Evolutionary conservation across 2,113 vertebrate genomes (phyloP).

Genomic region (Geococcyx californianus): DNA sequence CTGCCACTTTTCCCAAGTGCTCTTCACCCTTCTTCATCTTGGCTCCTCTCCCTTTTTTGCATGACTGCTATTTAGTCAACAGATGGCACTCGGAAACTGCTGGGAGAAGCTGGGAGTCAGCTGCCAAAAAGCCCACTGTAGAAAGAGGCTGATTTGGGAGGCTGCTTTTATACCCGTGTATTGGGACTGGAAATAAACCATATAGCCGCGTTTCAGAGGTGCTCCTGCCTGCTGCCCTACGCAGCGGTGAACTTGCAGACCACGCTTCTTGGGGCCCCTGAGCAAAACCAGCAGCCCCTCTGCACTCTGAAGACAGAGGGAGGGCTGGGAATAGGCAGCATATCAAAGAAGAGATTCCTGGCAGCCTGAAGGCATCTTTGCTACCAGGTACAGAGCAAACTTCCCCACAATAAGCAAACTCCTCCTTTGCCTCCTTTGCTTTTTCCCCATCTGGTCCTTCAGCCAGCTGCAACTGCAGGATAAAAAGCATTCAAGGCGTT

Average conservation of each 20-base stretch:
- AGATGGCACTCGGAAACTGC: slow-evolving; percentile 57
- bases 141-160: not conserved
- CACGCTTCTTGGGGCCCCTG: not conserved
- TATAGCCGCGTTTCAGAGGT: not conserved
- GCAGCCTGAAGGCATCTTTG: not conserved
- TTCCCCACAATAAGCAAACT: not conserved
- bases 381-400: not conserved
- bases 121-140: not conserved
- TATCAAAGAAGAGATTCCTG: not conserved
- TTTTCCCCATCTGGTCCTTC: not conserved
- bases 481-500: not conserved
- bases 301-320: not conserved
- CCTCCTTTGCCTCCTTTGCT: not conserved
- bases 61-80: not conserved
- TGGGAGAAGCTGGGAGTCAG: not conserved
- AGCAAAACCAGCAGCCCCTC: not conserved
- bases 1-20: not conserved
- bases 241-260: not conserved
- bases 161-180: rapidly evolving
- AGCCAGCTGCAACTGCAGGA: not conserved
- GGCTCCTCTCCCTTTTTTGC: slow-evolving; percentile 17
- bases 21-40: not conserved
- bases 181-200: not conserved
- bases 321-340: not conserved
- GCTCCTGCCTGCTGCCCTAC: rapidly evolving